These are phyloP conservation scores for Ischnus inquisitorius DNA, from an alignment of 2,888 invertebrate genomes.

Conservation along the genomic window DNA sequence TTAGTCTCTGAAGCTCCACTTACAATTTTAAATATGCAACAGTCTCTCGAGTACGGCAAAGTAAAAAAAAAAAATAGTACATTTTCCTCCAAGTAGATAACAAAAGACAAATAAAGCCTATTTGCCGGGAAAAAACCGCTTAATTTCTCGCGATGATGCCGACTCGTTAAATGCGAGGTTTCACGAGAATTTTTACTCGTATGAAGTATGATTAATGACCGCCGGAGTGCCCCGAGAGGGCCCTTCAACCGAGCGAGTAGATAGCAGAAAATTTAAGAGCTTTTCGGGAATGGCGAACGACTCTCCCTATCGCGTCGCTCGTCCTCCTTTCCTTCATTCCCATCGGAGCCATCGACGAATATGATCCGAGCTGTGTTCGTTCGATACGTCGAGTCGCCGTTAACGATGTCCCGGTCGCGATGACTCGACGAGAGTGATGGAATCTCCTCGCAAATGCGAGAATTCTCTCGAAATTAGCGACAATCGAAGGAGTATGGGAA, in stretches of 20 bases:
- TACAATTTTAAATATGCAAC: slow-evolving; percentile 63
- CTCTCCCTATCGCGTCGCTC: slow-evolving; percentile 9
- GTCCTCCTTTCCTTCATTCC: slow-evolving; percentile 12
- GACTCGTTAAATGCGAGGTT: slow-evolving; percentile 3
- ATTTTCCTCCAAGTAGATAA: slow-evolving; percentile 16
- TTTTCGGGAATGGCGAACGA: slow-evolving; percentile 43
- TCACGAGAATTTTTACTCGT: slow-evolving; percentile 17
- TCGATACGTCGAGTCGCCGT: slow-evolving; percentile 17
- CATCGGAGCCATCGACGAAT: slow-evolving; percentile 48
- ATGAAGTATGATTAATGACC: slow-evolving; percentile 44
- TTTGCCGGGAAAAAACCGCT: slow-evolving; percentile 22
- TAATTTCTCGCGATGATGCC: not conserved
- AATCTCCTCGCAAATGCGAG: not conserved
- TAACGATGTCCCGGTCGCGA: not conserved
- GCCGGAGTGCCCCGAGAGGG: slow-evolving; percentile 21
- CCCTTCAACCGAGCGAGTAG: slow-evolving; percentile 25
- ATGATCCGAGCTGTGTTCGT: slow-evolving; percentile 51
- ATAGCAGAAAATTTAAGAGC: slow-evolving; percentile 61
- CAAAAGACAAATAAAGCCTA: not conserved
- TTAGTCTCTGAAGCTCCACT: slow-evolving; percentile 54
- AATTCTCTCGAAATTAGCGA: not conserved
- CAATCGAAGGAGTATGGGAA: too few species aligned
- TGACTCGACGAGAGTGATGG: not conserved
- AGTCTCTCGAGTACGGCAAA: slow-evolving; percentile 43
- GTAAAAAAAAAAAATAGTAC: slow-evolving; percentile 26